Evolutionary conservation across 2,113 vertebrate species (phyloP).

Genomic region (Amblyornis subalaris): DNA sequence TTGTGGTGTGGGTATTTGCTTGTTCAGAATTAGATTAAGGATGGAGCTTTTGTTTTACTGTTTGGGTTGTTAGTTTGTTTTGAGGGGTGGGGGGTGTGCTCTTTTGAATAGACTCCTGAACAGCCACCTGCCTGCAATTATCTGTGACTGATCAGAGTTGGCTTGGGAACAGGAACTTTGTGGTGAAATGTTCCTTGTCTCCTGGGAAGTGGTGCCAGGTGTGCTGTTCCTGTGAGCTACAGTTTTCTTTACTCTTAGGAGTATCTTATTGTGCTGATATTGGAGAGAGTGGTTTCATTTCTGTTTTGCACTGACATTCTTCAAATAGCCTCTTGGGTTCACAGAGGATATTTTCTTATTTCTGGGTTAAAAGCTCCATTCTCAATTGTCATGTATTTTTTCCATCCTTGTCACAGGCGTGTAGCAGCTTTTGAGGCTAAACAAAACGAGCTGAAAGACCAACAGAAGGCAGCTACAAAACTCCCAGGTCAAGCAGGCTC

Average conservation of each 20-base stretch:
- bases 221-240: not conserved
- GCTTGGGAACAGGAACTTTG: not conserved
- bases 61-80: not conserved
- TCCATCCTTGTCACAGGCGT: conserved; percentile 73
- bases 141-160: not conserved
- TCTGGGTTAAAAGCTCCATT: not conserved
- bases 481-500: not conserved
- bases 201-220: not conserved
- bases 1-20: not conserved
- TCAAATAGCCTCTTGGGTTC: not conserved
- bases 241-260: not conserved
- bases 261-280: not conserved
- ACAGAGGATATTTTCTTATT: not conserved
- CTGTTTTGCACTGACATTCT: not conserved
- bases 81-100: accelerated
- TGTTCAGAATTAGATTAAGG: not conserved
- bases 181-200: not conserved
- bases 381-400: not conserved
- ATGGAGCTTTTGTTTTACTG: not conserved
- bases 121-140: not conserved
- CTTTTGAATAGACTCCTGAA: not conserved
- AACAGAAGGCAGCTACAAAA: conserved; percentile 47
- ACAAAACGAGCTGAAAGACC: conserved; percentile 67
- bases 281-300: not conserved
- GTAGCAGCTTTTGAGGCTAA: conserved; percentile 88